These are phyloP conservation scores for Eilema sororculum DNA, from an alignment of 2,888 invertebrate genomes.

Conservation along the genomic window DNA sequence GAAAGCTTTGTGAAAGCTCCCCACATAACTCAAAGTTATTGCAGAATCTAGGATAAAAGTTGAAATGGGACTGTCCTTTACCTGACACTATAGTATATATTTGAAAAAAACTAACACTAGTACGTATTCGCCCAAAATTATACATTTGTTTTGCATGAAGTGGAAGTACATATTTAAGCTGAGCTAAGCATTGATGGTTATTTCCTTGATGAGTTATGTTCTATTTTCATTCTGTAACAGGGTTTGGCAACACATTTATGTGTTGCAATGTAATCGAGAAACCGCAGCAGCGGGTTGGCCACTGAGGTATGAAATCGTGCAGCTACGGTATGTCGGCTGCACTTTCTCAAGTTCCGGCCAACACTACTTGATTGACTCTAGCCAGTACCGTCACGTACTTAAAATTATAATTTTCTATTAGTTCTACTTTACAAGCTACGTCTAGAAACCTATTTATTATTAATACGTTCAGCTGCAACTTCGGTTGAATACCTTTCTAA, in stretches of 20 bases:
- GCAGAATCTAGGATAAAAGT: too few species aligned
- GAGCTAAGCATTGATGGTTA: not conserved
- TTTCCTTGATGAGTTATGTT: constrained; percentile 25
- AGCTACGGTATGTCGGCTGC: constrained; percentile 75
- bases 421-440: constrained; percentile 3
- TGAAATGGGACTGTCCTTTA: too few species aligned
- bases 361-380: constrained; percentile 35
- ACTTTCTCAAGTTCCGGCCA: constrained; percentile 77
- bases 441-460: not conserved
- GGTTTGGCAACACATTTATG: constrained; percentile 47
- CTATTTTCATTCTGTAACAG: constrained; percentile 26
- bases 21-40: too few species aligned
- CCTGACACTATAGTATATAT: not conserved
- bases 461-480: not conserved
- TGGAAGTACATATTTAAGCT: not conserved
- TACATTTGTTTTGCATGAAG: not conserved
- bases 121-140: too few species aligned
- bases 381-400: constrained; percentile 22
- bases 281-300: constrained; percentile 72
- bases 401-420: constrained; percentile 13
- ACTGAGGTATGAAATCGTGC: constrained; percentile 84
- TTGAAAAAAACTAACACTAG: not conserved
- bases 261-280: constrained; percentile 73
- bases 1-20: too few species aligned
- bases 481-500: not conserved